Evolutionary conservation across 2,113 vertebrate genomes (phyloP).

Genomic region (Archocentrus centrarchus): DNA sequence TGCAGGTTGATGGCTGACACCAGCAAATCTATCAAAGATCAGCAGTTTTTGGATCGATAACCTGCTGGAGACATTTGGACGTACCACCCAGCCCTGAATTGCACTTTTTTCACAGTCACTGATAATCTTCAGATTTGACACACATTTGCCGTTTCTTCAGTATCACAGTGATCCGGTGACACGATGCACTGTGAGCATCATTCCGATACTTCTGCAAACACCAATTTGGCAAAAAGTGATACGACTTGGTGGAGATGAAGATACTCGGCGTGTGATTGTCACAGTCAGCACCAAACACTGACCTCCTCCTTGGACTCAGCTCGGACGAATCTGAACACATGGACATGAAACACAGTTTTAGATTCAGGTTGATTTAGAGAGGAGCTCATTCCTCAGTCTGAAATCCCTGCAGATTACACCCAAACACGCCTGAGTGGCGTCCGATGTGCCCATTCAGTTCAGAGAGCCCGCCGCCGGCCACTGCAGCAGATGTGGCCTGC

Average conservation of each 20-base stretch:
- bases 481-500: neutral
- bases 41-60: no score
- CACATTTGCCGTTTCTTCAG: no score
- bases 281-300: neutral
- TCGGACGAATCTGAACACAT: neutral
- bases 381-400: neutral
- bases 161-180: neutral
- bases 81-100: no score
- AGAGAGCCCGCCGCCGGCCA: neutral
- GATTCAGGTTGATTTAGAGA: neutral
- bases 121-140: no score
- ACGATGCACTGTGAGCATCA: fast-evolving
- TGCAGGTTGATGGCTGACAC: no score
- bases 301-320: neutral
- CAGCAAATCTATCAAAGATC: no score
- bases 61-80: no score
- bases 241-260: neutral
- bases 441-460: neutral
- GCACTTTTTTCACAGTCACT: no score
- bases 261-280: neutral
- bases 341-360: neutral
- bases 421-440: neutral
- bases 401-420: neutral
- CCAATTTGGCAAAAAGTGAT: neutral
- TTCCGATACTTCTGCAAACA: neutral